Base-by-base conservation (phyloP, 2,888 invertebrate genomes). In the Anarsia innoxiella region DNA sequence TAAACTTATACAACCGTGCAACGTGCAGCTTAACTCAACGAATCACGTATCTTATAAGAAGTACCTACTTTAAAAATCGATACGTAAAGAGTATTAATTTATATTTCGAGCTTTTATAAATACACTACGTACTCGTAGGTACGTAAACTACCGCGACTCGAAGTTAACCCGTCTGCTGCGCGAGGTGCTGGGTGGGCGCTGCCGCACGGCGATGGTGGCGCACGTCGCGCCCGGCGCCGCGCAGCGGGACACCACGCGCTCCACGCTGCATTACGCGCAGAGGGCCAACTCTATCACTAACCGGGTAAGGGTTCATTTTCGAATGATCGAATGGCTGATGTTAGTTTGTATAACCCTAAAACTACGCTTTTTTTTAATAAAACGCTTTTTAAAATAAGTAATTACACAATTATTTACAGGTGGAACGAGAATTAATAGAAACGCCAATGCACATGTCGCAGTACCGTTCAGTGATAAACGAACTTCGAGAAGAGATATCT, bases 191-290 rank as follows among this genome's bases (percentile, higher is more conserved):
- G 93, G 93, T 50, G 96, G 97, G 3, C 95, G 96, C 63, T 97
- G 97, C 63, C 91, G 94, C 56, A 98, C 98, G 0, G 96, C 97
- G 9, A 98, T 98, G 97, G 94, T 98, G 40, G 97, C 97, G 2
- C 97, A 98, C 76, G 93, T 97, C 26, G 93, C 95, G 1, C 95
- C 97, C 0, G 92, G 93, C 23, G 88, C 88, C 10, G 75, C 85
- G 4, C 92, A 94, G 58, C 91, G 94, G 16, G 97, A 98, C 63
- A 97, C 98, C 71, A 94, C 95, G 2, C 89, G 96, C 51, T 98
- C 97, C 61, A 98, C 98, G 0, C 82, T 98, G 15, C 91, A 95
- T 31, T 98, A 98, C 73, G 97, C 97, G 0, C 95, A 96, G 66
- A 87, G 97, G 39, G 98, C 98, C 2, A 94, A 94, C 53, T 92